These are phyloP conservation scores for Thecocarcelia acutangulata DNA, from an alignment of 2,888 invertebrate genomes.

Conservation along the genomic window DNA sequence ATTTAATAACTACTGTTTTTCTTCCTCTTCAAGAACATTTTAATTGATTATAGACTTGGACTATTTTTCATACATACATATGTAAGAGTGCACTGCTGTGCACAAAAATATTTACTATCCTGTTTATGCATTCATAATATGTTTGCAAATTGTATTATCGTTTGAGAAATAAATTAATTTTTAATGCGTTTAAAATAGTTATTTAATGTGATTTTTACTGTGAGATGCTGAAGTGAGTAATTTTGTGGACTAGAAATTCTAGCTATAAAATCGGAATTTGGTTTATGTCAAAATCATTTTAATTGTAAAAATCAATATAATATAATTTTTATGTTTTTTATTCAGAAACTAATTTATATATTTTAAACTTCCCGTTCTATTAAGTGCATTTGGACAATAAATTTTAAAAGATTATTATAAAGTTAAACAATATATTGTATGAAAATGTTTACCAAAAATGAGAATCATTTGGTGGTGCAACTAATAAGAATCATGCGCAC, in stretches of 20 bases:
- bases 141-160: neutral
- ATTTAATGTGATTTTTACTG: slow-evolving; percentile 26
- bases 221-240: neutral
- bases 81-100: too few relatives aligned
- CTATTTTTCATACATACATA: too few relatives aligned
- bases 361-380: slow-evolving; percentile 29
- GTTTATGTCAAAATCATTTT: slow-evolving; percentile 38
- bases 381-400: slow-evolving; percentile 8
- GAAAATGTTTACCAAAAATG: neutral
- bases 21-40: too few relatives aligned
- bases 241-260: slow-evolving; percentile 14
- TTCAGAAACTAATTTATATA: slow-evolving; percentile 10
- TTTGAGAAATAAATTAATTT: neutral
- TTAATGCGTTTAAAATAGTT: slow-evolving; percentile 16
- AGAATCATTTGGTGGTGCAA: slow-evolving; percentile 27
- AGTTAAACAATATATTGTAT: slow-evolving; percentile 8
- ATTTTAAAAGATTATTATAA: slow-evolving; percentile 9
- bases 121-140: too few relatives aligned
- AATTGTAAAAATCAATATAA: slow-evolving; percentile 40
- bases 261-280: slow-evolving; percentile 6
- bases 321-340: slow-evolving; percentile 16
- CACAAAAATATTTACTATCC: too few relatives aligned
- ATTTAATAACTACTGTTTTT: too few relatives aligned
- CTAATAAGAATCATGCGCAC: slow-evolving; percentile 47
- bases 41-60: too few relatives aligned